Percentiles rank a stretch among this genome's conserved stretches.
Conservation (phyloP, 2,797 vertebrate species). For the Buphagus erythrorhynchus region DNA sequence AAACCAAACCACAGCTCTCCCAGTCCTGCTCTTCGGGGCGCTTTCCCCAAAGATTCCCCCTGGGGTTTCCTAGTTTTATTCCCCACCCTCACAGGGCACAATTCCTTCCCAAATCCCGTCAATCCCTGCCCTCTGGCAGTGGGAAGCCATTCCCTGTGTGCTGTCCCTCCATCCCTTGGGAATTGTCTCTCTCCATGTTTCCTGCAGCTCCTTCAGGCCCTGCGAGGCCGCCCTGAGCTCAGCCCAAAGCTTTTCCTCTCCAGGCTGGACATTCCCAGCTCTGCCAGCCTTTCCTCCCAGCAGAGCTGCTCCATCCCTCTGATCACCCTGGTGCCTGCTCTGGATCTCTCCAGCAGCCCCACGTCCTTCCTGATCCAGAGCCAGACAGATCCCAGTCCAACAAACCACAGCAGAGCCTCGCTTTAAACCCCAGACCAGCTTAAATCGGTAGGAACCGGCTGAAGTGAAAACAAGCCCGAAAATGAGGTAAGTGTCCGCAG, state of each 20-base stretch:
- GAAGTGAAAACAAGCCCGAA: neutral
- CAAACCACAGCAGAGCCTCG: rapidly evolving
- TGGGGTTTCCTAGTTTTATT: neutral
- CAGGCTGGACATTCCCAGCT: neutral
- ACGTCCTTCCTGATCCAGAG: rapidly evolving
- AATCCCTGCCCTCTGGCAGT: neutral
- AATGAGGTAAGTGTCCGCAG: neutral
- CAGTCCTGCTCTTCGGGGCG: rapidly evolving
- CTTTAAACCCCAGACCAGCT: neutral
- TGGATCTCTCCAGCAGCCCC: neutral
- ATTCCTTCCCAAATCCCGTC: neutral
- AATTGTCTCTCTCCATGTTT: rapidly evolving
- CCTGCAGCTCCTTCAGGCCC: neutral
- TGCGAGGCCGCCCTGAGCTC: neutral
- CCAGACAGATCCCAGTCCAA: neutral
- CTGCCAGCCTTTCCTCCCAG: neutral
- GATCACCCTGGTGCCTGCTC: neutral
- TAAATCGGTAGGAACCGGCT: rapidly evolving
- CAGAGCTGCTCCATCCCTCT: neutral
- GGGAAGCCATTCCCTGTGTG: neutral
- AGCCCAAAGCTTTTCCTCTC: neutral
- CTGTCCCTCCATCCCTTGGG: neutral
- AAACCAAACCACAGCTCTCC: neutral
- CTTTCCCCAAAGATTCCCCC: neutral
- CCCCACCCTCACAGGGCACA: too few relatives aligned